Base-by-base conservation (phyloP, 2,888 invertebrate genomes). In the Lordiphosa fenestrarum region DNA sequence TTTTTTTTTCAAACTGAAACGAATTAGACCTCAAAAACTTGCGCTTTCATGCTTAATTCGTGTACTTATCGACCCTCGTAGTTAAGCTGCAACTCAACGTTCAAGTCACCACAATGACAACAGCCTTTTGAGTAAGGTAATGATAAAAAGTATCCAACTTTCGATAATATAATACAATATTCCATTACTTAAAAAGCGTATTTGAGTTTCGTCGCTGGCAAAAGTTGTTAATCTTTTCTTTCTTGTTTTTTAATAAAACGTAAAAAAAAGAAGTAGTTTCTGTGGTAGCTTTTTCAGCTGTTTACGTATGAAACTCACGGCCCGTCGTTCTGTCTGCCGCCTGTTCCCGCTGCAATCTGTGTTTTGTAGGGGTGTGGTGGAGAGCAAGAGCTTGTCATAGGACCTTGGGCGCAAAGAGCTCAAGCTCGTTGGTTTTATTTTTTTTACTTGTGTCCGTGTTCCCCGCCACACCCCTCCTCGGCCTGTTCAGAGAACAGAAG, bases 321-420 rank as follows among this genome's bases (percentile, higher is more conserved):
- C 21, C 52, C 25, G 40, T 38, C 41, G 53, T 9, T 44, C 15
- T 47, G 51, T 53, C 40, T 46, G 46, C 19, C 39, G 30, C 30
- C 30, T 9, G 30, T 30, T 13, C 9, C 44, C 53, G 10, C n/a
- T 19, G 12, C 12, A 13, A 38, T 38, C 15, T 30, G 30, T 30
- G 30, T 10, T 30, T 30, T 9, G 30, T 30, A 9, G 30, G 9
- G 25, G 25, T 7, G 37, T 4, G 37, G 35, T 47, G 46, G 19
- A 10, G 44, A 40, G 23, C 15, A 13, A 33, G 10, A 4, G 58
- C 50, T 48, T 57, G 54, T 53, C 57, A 37, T 62, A 62, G 68
- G 68, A 68, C 68, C 68, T 66, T 68, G 68, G 66, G 41, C 51
- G 40, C 46, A 30, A 49, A 51, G 50, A 49, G 38, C 15, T 37